These are phyloP conservation scores for Acanthosepion esculentum DNA, from an alignment of 2,888 invertebrate genomes.

Conservation along the genomic window DNA sequence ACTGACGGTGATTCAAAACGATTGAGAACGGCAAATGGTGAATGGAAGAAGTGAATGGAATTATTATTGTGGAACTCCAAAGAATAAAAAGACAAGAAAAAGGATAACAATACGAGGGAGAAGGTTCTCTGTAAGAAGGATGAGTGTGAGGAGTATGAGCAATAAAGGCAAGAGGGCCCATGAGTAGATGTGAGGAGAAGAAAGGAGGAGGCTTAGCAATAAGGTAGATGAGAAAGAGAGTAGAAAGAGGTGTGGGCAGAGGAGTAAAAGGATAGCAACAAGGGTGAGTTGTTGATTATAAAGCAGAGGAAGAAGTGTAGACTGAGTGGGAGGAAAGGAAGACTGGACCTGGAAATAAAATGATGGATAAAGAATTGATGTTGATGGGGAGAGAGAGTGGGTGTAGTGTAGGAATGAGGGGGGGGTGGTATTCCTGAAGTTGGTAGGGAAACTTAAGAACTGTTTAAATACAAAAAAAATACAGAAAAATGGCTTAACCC, in stretches of 20 bases:
- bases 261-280: not conserved
- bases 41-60: not conserved
- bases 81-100: not conserved
- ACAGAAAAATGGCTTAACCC: not conserved
- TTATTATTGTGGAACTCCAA: not conserved
- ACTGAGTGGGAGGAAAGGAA: not conserved
- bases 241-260: not conserved
- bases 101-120: not conserved
- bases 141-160: not conserved
- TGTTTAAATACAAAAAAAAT: not conserved
- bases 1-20: slow-evolving; percentile 45
- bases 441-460: not conserved
- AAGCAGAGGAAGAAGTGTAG: not conserved
- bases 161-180: not conserved
- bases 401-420: not conserved
- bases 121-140: not conserved
- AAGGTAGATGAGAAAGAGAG: not conserved
- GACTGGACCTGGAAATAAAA: not conserved
- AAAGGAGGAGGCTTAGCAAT: not conserved
- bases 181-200: not conserved
- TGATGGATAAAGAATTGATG: slow-evolving; percentile 20
- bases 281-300: no score
- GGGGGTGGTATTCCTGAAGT: not conserved
- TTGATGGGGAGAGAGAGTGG: not conserved
- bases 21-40: not conserved